phyloP scores from a whole-genome alignment of 2,797 vertebrate genomes.

The Karalla daura region DNA sequence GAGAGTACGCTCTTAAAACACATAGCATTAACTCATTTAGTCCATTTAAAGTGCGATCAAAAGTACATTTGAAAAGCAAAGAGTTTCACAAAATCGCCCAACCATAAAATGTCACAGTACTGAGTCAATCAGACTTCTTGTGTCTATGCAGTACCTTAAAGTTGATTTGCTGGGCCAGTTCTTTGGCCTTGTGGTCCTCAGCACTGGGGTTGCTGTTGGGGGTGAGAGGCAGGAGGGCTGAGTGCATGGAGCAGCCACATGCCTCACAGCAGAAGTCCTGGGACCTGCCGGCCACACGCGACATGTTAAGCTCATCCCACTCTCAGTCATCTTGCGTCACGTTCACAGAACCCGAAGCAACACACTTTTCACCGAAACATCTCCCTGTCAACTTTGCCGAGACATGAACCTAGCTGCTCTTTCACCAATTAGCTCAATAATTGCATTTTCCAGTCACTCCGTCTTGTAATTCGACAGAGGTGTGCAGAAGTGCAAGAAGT shows the following conservation, averaged over 20 bases:
- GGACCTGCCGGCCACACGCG: conserved; percentile 89
- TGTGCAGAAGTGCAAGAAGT: no score
- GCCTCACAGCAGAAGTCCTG: conserved; percentile 95
- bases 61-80: background rate
- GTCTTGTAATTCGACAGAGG: no score
- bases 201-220: conserved; percentile 88
- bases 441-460: no score
- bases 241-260: conserved; percentile 90
- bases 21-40: no score
- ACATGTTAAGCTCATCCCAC: no score
- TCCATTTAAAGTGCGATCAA: background rate
- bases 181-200: conserved; percentile 89
- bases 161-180: conserved; percentile 95
- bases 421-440: no score
- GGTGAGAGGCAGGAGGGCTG: conserved; percentile 88
- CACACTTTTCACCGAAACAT: no score
- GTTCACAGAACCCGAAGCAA: no score
- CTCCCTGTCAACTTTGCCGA: no score
- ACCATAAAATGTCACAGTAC: background rate
- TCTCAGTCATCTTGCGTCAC: no score
- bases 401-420: no score
- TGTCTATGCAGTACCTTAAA: conserved; percentile 92
- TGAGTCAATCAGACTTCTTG: background rate
- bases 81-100: background rate
- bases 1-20: no score